Conservation (phyloP, 2,888 invertebrate species). For the Serrognathus titanus region DNA sequence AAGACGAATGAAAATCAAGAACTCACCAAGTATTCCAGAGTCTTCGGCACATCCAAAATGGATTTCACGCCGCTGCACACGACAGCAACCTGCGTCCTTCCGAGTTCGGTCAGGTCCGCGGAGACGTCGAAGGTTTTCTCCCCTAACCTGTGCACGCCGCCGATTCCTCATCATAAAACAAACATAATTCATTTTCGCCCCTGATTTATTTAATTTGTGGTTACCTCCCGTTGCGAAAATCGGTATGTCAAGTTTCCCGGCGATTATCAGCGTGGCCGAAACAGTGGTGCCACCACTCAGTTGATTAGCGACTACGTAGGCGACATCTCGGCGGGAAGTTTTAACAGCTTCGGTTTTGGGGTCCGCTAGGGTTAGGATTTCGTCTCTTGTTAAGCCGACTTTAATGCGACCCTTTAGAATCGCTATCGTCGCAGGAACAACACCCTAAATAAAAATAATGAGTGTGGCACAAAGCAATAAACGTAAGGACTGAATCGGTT, state of each 20-base stretch:
- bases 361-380: constrained; percentile 65
- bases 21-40: constrained; percentile 86
- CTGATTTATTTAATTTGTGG: not conserved
- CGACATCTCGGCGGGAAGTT: constrained; percentile 83
- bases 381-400: constrained; percentile 67
- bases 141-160: constrained; percentile 92
- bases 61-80: constrained; percentile 97
- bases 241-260: constrained; percentile 76
- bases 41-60: constrained; percentile 91
- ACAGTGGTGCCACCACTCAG: constrained; percentile 93
- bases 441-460: constrained; percentile 66
- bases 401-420: constrained; percentile 79
- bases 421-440: constrained; percentile 89
- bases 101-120: constrained; percentile 89
- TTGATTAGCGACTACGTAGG: constrained; percentile 66
- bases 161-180: constrained; percentile 55
- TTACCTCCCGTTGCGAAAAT: constrained; percentile 91
- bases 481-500: too few species aligned
- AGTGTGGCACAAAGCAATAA: too few species aligned
- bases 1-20: too few species aligned
- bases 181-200: not conserved
- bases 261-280: constrained; percentile 86
- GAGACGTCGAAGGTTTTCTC: constrained; percentile 88
- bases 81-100: constrained; percentile 81
- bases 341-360: constrained; percentile 60